Base-by-base conservation (phyloP, 1,140 invertebrate genomes). In the Trichonephila clavata region DNA sequence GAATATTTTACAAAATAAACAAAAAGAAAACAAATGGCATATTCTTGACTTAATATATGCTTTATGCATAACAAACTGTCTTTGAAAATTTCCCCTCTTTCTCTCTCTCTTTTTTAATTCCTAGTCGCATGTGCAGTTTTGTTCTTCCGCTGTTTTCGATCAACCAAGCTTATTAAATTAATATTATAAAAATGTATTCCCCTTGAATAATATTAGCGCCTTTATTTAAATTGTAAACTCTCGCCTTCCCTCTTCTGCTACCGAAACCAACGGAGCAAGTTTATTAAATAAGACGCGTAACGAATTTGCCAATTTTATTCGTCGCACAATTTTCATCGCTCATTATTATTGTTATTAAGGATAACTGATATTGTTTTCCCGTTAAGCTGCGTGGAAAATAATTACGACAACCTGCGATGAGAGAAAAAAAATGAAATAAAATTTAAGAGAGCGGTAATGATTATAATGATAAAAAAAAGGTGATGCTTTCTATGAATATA, bases 291-390 rank as follows among this genome's bases (percentile, higher is more conserved):
- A 93, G 92, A 93, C 92, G 91, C 83, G 65, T 92, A 92, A 92
- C 91, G 86, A 93, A 87, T 93, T 87, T 80, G 63, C 92, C 92
- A 87, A 88, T 93, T 93, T 93, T 93, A 93, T 93, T 93, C 92
- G 84, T 93, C 92, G 92, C 71, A 50, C 81, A 77, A 65, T 77
- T 93, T 93, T 93, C 92, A 93, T 93, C 92, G 92, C 71, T 93
- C 92, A 93, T 93, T 93, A 93, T 93, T 93, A 93, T 93, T 93
- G 92, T 93, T 93, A 93, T 93, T 93, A 93, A 88, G 84, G 92
- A 93, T 93, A 93, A 93, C 92, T 93, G 92, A 93, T 93, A 93
- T 93, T 93, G 92, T 93, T 93, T 93, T 93, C 84, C 84, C 68
- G 84, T 93, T 77, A 93, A 93, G 84, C 86, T 93, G 92, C 83